A percentile compares a stretch with the other conserved stretches of the same genome.
phyloP scores from a whole-genome alignment of 2,888 invertebrate species.

The Caenorhabditis japonica region DNA sequence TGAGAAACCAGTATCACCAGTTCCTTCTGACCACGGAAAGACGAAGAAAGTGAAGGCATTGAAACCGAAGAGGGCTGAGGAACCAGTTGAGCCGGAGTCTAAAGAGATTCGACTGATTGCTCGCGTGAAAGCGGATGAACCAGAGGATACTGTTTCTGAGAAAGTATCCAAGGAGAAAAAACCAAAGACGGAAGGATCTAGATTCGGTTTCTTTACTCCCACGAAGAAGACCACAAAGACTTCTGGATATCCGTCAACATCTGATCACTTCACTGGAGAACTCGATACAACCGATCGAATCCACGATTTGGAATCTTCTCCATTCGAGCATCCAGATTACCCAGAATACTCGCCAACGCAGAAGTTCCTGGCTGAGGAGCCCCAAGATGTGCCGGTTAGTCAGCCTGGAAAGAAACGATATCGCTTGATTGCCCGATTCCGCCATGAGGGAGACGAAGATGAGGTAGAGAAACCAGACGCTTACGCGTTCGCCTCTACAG shows the following conservation, averaged over 20 bases:
- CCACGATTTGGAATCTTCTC: slow-evolving; percentile 28
- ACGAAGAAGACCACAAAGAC: slow-evolving; percentile 10
- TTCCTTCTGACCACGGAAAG: slow-evolving; percentile 21
- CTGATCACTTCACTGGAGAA: slow-evolving; percentile 20
- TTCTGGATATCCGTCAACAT: slow-evolving; percentile 9
- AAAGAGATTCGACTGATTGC: slow-evolving; percentile 32
- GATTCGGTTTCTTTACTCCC: slow-evolving; percentile 34
- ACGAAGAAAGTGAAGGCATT: slow-evolving; percentile 32
- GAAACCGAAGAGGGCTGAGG: slow-evolving; percentile 22
- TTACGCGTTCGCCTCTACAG: slow-evolving; percentile 35
- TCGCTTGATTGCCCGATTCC: slow-evolving; percentile 48
- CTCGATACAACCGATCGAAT: slow-evolving; percentile 23
- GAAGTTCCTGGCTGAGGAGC: neutral
- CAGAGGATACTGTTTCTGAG: neutral
- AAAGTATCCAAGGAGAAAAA: slow-evolving; percentile 15
- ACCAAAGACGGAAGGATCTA: slow-evolving; percentile 6
- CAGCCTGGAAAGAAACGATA: slow-evolving; percentile 10
- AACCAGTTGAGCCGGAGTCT: slow-evolving; percentile 16
- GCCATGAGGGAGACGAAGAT: slow-evolving; percentile 61
- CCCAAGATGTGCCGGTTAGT: neutral
- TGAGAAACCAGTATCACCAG: slow-evolving; percentile 10
- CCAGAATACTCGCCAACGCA: slow-evolving; percentile 28
- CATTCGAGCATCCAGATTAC: slow-evolving; percentile 20
- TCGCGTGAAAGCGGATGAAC: neutral
- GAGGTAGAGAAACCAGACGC: slow-evolving; percentile 46